Base-by-base conservation (phyloP, 2,888 invertebrate species). In the Drosophila pegasa region DNA sequence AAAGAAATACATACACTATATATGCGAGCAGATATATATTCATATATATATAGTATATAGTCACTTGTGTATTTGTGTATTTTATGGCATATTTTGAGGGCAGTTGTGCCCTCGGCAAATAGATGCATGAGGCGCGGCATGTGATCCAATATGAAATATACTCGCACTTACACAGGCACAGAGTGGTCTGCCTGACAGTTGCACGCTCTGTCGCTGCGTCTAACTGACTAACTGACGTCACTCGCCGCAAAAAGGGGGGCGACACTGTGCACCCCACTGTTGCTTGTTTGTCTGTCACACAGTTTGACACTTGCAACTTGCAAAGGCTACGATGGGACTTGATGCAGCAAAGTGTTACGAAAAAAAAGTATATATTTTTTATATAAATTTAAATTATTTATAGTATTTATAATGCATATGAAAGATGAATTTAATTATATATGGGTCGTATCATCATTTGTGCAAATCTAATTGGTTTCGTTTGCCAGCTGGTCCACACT, bases 401-500 rank as follows among this genome's bases (percentile, higher is more conserved):
- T 7, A 40, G 14, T 22, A 27, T 31, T 22, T 29, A 1, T 7
- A n/a, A 25, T 43, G n/a, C 8, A 18, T 5, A 12, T 35, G 1
- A 18, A 37, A 37, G 3, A 14, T 10, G 22, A 12, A 25, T 33
- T 35, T 33, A 12, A 31, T 43, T 45, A n/a, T 5, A 31, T 20
- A n/a, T 35, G 0, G 58, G 69, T n/a, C 38, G 52, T 2, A 67
- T 68, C 93, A 95, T 93, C 93, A 95, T 95, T 80, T 94, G 93
- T 1, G 94, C 93, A 75, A 93, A 93, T 66, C 93, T 92, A 3
- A 95, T 91, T 2, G 95, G 94, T 50, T 93, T 93, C 0, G 94
- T 94, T 63, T 94, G 93, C 91, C 94, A 95, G 7, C 6, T 94
- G 93, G 0, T 94, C 93, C 85, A 95, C 94, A 38, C 94, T 94